Conservation (phyloP, 2,888 invertebrate genomes). For the Morinoia aosen region DNA sequence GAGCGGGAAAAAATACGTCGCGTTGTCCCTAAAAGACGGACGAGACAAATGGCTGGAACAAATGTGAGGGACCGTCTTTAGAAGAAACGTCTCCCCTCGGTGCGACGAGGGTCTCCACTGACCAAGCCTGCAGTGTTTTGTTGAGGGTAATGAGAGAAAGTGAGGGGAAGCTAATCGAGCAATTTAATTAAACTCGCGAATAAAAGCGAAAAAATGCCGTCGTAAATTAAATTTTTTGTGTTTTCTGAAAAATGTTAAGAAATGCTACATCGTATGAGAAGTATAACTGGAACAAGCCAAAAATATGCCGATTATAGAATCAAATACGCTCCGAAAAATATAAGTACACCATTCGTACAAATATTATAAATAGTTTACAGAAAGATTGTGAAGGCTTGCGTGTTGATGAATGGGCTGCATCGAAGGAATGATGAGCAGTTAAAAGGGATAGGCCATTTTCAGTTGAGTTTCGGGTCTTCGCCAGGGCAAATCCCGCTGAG, state of each 20-base stretch:
- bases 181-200: not conserved
- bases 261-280: not conserved
- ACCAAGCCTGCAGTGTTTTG: not conserved
- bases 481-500: no score
- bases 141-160: not conserved
- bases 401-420: no score
- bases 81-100: constrained; percentile 37
- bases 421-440: no score
- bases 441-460: no score
- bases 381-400: no score
- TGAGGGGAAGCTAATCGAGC: not conserved
- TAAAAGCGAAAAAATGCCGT: not conserved
- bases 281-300: no score
- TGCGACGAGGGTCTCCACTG: constrained; percentile 26
- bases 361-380: no score
- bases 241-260: not conserved
- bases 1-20: constrained; percentile 5
- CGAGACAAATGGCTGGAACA: constrained; percentile 28
- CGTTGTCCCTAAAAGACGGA: constrained; percentile 43
- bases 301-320: no score
- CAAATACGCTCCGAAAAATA: no score
- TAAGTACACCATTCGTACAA: no score
- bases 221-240: not conserved
- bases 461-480: no score
- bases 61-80: constrained; percentile 6